A percentile compares a stretch with the other conserved stretches of the same genome.
phyloP scores from a whole-genome alignment of 2,113 vertebrate species.

The Bothrops jararaca region DNA sequence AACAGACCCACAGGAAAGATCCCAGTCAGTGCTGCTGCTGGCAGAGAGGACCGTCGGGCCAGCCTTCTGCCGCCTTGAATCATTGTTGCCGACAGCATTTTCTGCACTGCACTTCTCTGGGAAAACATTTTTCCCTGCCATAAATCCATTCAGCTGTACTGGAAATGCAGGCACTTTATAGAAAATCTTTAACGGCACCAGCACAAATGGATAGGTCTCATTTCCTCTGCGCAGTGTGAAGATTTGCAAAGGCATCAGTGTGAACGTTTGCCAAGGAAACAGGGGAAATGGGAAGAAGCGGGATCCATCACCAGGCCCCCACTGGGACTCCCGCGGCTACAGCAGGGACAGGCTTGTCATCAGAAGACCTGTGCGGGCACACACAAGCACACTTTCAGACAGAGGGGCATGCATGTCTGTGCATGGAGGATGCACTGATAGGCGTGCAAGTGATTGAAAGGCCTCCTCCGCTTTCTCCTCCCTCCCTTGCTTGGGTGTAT shows the following conservation, averaged over 20 bases:
- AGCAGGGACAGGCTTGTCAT: background rate
- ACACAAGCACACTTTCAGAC: background rate
- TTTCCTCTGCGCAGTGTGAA: constrained; percentile 68
- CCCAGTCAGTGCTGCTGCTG: constrained; percentile 31
- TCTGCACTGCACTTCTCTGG: constrained; percentile 62
- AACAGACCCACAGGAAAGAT: background rate
- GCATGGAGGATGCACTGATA: background rate
- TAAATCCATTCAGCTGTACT: constrained; percentile 73
- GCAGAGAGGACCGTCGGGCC: constrained; percentile 52
- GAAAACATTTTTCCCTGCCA: constrained; percentile 66
- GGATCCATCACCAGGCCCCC: constrained; percentile 3
- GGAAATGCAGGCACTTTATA: constrained; percentile 73
- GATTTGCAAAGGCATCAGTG: constrained; percentile 66
- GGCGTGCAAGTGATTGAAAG: background rate
- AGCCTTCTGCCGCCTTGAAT: constrained; percentile 70
- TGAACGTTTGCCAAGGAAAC: constrained; percentile 56
- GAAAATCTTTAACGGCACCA: constrained; percentile 75
- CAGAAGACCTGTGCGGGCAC: background rate
- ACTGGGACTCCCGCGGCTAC: background rate
- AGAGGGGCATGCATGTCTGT: background rate
- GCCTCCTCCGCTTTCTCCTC: background rate
- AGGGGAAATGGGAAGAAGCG: constrained; percentile 18
- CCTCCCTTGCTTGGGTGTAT: background rate
- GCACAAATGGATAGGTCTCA: constrained; percentile 74
- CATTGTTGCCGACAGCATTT: constrained; percentile 74